Evolutionary conservation across 2,888 invertebrate species (phyloP), one percentile per base, ranked within the genome.

Genomic region (Trissolcus japonicus): DNA sequence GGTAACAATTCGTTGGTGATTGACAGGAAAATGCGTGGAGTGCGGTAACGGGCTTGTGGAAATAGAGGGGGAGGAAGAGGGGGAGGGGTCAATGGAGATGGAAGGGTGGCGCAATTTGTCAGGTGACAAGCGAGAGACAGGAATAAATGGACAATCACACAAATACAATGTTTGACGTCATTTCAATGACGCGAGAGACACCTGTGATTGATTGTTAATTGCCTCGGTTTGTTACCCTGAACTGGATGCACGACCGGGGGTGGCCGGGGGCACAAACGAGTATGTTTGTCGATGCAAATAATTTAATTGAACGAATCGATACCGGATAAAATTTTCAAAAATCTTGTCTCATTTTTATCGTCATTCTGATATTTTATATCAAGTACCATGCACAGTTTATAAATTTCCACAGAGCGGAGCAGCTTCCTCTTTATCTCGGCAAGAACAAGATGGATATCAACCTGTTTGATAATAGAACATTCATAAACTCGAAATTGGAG

Each of bases 61-160:
- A 72, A 75, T 48, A 71, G 60, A 41, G 74, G 74, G 72, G 51
- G 54, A 17, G 40, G 35, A 9, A 2, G 35, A 11, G 35, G 54
- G 25, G 40, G 35, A 35, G 35, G 35, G 11, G 35, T 35, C 6
- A 35, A 35, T 11, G 63, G 71, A 48, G 59, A 62, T 51, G 53
- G 75, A 55, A 67, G 79, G 69, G 78, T 63, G 74, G 73, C 78
- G 80, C 87, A 88, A 88, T 88, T 88, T 88, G 88, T 87, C 88
- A 86, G 88, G 86, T 87, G 87, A 87, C 87, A 86, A 85, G 83
- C 86, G 85, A 85, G 86, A 85, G 86, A 86, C 86, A 86, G 87
- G 86, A 88, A 89, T 88, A 89, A 89, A 88, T 88, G 89, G 88
- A 88, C 89, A 88, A 88, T 89, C 88, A 88, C 88, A 87, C 87